Evolutionary conservation across 1,140 invertebrate species (phyloP).

Genomic region (Drosophila insularis): DNA sequence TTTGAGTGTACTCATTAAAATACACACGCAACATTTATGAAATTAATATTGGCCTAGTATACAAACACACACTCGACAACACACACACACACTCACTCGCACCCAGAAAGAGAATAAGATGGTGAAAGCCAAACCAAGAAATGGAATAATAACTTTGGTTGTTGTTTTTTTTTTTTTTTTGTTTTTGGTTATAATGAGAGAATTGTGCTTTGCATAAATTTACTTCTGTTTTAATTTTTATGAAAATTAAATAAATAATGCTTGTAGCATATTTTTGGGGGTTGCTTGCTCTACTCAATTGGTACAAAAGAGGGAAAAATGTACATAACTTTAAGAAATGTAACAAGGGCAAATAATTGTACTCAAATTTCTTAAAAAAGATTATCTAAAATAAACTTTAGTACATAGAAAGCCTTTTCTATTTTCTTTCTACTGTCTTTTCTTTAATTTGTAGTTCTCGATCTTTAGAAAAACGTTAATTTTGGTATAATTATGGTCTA

Average conservation of each 20-base stretch:
- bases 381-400: too few species aligned
- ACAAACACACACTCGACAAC: not conserved
- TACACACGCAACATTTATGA: conserved; percentile 61
- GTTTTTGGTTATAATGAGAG: not conserved
- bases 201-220: conserved; percentile 5
- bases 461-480: too few species aligned
- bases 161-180: not conserved
- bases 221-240: not conserved
- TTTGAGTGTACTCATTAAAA: conserved; percentile 74
- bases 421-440: too few species aligned
- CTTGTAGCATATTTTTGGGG: not conserved
- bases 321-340: not conserved
- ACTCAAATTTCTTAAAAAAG: too few species aligned
- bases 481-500: too few species aligned
- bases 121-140: not conserved
- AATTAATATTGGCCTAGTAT: conserved; percentile 60
- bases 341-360: not conserved
- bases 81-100: not conserved
- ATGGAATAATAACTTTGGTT: not conserved
- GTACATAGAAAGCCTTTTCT: too few species aligned
- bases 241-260: conserved; percentile 4
- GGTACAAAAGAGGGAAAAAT: not conserved
- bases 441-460: too few species aligned
- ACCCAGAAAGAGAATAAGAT: not conserved
- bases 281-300: not conserved